These are phyloP conservation scores for Hanleya hanleyi DNA, from an alignment of 2,888 invertebrate genomes.

Conservation along the genomic window DNA sequence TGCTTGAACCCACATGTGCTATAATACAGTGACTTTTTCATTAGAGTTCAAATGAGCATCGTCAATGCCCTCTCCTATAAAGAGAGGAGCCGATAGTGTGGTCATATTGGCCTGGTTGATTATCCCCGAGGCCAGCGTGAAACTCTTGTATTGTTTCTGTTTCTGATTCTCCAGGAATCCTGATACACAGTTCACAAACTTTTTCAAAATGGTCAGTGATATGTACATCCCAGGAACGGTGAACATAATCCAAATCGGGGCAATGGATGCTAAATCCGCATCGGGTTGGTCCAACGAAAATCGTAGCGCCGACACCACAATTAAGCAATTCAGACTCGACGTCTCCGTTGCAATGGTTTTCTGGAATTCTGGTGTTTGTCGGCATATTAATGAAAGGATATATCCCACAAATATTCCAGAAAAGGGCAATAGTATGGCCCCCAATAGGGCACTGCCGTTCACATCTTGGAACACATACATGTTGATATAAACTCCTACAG, in stretches of 20 bases:
- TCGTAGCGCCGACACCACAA: conserved; percentile 65
- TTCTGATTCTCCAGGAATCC: conserved; percentile 54
- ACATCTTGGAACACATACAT: conserved; percentile 69
- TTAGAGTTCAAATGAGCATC: conserved; percentile 40
- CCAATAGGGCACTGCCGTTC: conserved; percentile 55
- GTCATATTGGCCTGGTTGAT: conserved; percentile 64
- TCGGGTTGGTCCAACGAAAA: conserved; percentile 66
- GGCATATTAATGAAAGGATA: conserved; percentile 53
- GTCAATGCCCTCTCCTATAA: conserved; percentile 58
- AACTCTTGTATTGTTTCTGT: conserved; percentile 52
- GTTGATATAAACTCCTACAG: conserved; percentile 72
- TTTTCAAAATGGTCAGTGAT: conserved; percentile 51
- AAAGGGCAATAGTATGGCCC: conserved; percentile 58
- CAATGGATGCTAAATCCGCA: conserved; percentile 64
- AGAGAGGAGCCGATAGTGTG: conserved; percentile 62
- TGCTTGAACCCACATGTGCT: too few relatives aligned
- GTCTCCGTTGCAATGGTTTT: conserved; percentile 68
- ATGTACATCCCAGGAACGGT: conserved; percentile 66
- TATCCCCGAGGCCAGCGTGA: conserved; percentile 61
- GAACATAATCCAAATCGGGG: conserved; percentile 71
- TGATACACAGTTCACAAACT: conserved; percentile 45
- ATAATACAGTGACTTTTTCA: conserved; percentile 68
- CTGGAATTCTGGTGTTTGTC: conserved; percentile 56
- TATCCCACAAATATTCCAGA: conserved; percentile 60
- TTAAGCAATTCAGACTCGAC: conserved; percentile 67